A percentile compares a stretch with the other conserved stretches of the same genome.
Evolutionary conservation across 2,113 vertebrate species (phyloP).

Genomic region (Urocynchramus pylzowi): DNA sequence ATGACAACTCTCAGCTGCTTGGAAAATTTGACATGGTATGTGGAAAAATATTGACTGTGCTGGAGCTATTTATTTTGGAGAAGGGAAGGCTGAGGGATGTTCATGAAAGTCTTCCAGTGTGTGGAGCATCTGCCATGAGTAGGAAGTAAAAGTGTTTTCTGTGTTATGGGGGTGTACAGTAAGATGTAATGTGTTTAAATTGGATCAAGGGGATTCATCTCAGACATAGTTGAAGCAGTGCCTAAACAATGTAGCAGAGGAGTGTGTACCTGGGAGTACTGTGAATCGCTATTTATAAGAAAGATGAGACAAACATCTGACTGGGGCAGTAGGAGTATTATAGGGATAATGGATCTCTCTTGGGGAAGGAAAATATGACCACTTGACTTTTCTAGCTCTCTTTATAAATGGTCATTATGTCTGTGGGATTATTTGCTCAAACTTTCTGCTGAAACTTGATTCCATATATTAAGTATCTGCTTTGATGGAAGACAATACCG

Average conservation of each 20-base stretch:
- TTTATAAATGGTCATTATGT: not conserved
- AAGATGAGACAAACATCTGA: not conserved
- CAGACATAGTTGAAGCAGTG: not conserved
- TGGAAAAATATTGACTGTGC: not conserved
- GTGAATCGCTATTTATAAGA: not conserved
- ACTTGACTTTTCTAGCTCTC: not conserved
- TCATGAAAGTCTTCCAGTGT: not conserved
- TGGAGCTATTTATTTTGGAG: not conserved
- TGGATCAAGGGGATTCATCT: not conserved
- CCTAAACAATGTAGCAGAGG: not conserved
- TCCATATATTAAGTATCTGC: not conserved
- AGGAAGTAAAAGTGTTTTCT: not conserved
- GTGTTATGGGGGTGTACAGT: not conserved
- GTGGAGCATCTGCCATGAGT: not conserved
- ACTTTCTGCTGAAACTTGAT: not conserved
- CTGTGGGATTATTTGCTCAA: not conserved
- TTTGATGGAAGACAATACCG: not conserved
- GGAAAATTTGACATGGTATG: not conserved
- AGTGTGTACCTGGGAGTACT: not conserved
- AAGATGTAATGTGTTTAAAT: not conserved
- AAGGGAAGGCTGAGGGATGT: not conserved
- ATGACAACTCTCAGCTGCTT: not conserved
- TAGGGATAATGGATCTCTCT: not conserved
- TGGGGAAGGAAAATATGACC: not conserved
- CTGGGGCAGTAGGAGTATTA: not conserved